Percentiles rank a stretch among this genome's conserved stretches.
Conservation (phyloP, 2,113 vertebrate genomes). For the Cochlearius cochlearius region DNA sequence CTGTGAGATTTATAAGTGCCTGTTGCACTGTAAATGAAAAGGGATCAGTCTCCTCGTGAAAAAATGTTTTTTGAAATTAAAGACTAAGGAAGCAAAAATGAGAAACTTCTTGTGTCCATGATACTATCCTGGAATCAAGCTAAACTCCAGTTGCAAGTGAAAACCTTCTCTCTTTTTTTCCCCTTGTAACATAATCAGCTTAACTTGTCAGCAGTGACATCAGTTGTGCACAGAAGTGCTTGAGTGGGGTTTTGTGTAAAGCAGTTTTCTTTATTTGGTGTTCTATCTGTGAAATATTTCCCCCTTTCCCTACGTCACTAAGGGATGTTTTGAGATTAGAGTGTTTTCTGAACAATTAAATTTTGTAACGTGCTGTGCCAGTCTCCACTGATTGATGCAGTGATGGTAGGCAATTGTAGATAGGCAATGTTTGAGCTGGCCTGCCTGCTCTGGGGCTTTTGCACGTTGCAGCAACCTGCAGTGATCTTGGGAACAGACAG, state of each 20-base stretch:
- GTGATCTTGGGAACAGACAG: rapidly evolving
- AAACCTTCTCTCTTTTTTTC: not conserved
- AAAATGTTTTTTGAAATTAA: not conserved
- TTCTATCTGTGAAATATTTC: not conserved
- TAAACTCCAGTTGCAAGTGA: not conserved
- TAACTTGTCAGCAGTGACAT: not conserved
- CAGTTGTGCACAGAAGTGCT: not conserved
- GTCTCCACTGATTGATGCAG: not conserved
- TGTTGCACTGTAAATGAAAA: not conserved
- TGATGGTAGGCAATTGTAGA: not conserved
- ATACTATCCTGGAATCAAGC: not conserved
- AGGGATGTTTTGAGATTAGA: not conserved
- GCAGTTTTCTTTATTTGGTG: not conserved
- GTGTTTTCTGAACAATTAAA: not conserved
- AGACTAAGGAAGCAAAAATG: not conserved
- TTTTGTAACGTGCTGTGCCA: not conserved
- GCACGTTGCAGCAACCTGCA: not conserved
- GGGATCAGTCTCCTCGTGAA: not conserved
- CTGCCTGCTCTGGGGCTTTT: not conserved
- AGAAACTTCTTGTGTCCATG: not conserved
- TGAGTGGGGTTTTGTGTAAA: not conserved
- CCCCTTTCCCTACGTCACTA: not conserved
- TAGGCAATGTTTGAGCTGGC: not conserved
- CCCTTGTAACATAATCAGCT: not conserved
- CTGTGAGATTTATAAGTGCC: not conserved